Conservation (phyloP, 2,113 vertebrate species). For the Campylorhamphus procurvoides region DNA sequence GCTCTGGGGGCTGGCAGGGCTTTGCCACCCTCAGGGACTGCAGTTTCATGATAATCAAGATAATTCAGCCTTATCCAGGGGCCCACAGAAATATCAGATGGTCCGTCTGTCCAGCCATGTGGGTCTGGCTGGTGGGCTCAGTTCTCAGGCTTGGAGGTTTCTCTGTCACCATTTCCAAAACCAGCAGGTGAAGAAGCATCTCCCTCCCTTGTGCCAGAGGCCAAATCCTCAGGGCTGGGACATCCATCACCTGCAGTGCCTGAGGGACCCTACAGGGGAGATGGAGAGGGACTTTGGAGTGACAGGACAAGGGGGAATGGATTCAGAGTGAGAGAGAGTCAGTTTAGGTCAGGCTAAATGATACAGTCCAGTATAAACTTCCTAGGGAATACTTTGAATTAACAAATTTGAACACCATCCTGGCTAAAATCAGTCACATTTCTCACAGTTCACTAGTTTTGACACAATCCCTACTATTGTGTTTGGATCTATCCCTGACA, state of each 20-base stretch:
- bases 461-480: not conserved
- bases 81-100: not conserved
- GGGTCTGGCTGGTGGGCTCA: not conserved
- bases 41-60: not conserved
- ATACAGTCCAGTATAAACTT: rapidly evolving
- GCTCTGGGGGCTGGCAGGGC: not conserved
- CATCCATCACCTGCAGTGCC: not conserved
- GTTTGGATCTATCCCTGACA: not conserved
- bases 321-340: not conserved
- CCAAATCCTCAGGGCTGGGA: not conserved
- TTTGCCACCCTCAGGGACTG: not conserved
- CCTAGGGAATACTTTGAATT: not conserved
- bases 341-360: not conserved
- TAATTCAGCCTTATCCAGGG: not conserved
- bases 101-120: not conserved
- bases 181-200: not conserved
- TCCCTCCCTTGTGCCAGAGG: not conserved
- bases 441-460: not conserved
- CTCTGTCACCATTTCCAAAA: not conserved
- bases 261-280: not conserved
- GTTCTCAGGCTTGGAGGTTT: not conserved
- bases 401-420: not conserved
- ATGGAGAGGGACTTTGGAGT: not conserved
- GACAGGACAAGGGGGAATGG: not conserved
- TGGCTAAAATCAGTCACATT: not conserved